Percentiles rank a stretch among this genome's conserved stretches.
Conservation (phyloP, 2,113 vertebrate species). For the Condylura cristata region DNA sequence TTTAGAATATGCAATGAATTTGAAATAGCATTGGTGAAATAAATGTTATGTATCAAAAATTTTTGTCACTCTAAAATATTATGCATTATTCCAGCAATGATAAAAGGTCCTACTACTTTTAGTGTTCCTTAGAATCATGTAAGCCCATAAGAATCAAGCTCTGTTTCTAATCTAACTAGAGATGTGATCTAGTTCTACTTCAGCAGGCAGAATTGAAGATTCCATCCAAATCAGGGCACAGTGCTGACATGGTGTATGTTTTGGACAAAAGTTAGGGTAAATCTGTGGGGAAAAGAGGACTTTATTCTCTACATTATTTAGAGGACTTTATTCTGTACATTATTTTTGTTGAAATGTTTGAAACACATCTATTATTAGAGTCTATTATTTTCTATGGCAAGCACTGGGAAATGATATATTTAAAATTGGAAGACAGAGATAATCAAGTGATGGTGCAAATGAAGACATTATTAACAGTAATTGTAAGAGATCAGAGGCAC, state of each 20-base stretch:
- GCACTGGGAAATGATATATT: background rate
- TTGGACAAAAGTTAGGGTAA: background rate
- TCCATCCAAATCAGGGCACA: background rate
- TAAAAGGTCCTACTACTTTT: background rate
- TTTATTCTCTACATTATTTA: background rate
- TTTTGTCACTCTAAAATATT: slow-evolving; percentile 44
- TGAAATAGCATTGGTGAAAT: background rate
- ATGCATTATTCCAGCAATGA: background rate
- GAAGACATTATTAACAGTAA: background rate
- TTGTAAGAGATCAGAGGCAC: background rate
- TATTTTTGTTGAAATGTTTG: background rate
- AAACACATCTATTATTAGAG: background rate
- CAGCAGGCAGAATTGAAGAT: background rate
- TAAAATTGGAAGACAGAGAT: background rate
- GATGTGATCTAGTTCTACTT: background rate
- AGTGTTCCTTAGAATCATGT: background rate
- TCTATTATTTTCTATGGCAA: background rate
- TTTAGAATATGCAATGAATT: background rate
- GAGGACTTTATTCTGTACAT: background rate
- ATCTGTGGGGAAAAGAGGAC: background rate
- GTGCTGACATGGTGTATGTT: background rate
- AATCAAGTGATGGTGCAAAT: background rate
- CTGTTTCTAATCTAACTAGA: background rate
- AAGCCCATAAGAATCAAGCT: background rate
- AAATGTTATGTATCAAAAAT: background rate